Evolutionary conservation across 2,113 vertebrate species (phyloP).

Genomic region (Xiphophorus hellerii): DNA sequence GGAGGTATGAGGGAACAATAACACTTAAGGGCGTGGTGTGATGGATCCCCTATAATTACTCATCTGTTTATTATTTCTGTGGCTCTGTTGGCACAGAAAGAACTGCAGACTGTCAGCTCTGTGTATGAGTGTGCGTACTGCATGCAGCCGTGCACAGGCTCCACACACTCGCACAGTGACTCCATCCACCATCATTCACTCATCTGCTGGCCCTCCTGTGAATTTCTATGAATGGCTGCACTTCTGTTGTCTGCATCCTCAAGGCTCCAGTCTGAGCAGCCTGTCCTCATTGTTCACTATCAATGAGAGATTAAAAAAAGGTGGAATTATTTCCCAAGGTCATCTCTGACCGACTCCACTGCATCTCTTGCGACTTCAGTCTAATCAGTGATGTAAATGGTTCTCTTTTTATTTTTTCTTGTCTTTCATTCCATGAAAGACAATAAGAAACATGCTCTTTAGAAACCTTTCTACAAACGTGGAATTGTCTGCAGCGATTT

Average conservation of each 20-base stretch:
- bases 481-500: too few relatives aligned
- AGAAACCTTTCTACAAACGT: too few relatives aligned
- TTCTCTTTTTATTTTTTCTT: background rate
- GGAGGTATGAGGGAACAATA: constrained; percentile 54
- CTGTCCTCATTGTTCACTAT: constrained; percentile 5
- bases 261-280: constrained; percentile 5
- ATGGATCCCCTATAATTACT: constrained; percentile 60
- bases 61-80: constrained; percentile 61
- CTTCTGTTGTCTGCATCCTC: constrained; percentile 30
- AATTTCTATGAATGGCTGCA: constrained; percentile 41
- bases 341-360: background rate
- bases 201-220: constrained; percentile 39
- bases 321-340: constrained; percentile 4
- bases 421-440: background rate
- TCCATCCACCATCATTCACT: constrained; percentile 13
- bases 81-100: constrained; percentile 28
- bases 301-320: constrained; percentile 6
- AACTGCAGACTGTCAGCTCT: background rate
- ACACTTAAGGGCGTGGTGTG: constrained; percentile 30
- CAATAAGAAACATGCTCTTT: background rate
- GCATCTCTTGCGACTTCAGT: background rate
- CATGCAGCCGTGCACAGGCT: constrained; percentile 3
- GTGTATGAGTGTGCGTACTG: constrained; percentile 1
- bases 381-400: background rate
- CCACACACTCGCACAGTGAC: constrained; percentile 20